Evolutionary conservation across 2,797 vertebrate genomes (phyloP).

Genomic region (Megaceryle alcyon): DNA sequence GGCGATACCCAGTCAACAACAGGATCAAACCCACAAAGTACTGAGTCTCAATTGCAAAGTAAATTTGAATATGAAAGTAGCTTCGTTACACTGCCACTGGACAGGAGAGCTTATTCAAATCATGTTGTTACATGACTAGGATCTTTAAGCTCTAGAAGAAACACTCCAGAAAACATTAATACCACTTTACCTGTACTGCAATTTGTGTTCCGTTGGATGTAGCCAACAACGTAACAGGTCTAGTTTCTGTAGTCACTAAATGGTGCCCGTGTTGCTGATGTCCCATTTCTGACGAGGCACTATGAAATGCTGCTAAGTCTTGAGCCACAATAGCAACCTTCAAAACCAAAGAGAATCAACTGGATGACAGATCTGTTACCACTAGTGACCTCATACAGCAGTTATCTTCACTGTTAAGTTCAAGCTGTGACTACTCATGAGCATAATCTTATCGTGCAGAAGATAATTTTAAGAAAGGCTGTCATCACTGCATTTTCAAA

Average conservation of each 20-base stretch:
- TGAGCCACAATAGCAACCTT: conserved; percentile 98
- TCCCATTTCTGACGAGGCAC: conserved; percentile 88
- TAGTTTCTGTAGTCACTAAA: conserved; percentile 83
- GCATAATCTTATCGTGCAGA: background rate
- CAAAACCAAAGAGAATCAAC: conserved; percentile 28
- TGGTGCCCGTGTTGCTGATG: conserved; percentile 90
- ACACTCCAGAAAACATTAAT: background rate
- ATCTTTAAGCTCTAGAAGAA: background rate
- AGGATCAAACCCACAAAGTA: background rate
- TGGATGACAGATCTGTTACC: background rate
- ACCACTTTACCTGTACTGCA: conserved; percentile 90
- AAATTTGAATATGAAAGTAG: background rate
- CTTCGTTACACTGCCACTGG: background rate
- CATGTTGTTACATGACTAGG: background rate
- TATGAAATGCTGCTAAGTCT: conserved; percentile 93
- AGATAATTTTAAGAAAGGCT: background rate
- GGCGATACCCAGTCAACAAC: background rate
- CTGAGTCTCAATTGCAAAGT: background rate
- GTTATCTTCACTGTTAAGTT: background rate
- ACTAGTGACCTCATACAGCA: background rate
- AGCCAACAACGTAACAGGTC: conserved; percentile 94
- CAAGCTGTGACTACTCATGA: background rate
- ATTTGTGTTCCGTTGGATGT: conserved; percentile 99
- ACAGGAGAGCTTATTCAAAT: background rate
- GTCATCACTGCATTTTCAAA: background rate